Percentiles rank a stretch among this genome's conserved stretches.
phyloP scores from a whole-genome alignment of 37 sponge, comb jelly and placozoan species.

The Hexactinellida sp. region DNA sequence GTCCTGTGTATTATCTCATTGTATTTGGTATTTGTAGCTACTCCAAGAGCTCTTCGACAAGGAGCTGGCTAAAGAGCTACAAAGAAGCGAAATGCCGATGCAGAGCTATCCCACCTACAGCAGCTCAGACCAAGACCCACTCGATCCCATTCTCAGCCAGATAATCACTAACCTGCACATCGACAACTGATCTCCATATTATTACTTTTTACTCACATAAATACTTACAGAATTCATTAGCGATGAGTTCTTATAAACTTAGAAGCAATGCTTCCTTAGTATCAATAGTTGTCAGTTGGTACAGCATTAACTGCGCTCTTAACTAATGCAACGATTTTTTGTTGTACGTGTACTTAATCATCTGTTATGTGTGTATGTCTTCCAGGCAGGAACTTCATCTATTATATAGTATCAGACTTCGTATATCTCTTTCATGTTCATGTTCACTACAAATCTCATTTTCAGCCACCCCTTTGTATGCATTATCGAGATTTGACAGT shows the following conservation, averaged over 20 bases:
- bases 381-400: neutral
- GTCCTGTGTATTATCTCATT: no score
- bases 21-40: no score
- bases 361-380: neutral
- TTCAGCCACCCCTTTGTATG: neutral
- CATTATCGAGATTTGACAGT: slow-evolving; percentile 14
- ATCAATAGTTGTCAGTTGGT: neutral
- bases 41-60: slow-evolving; percentile 1
- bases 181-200: neutral
- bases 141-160: neutral
- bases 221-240: slow-evolving; percentile 1
- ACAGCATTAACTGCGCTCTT: neutral
- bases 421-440: slow-evolving; percentile 15
- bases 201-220: neutral
- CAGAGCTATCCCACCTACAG: neutral
- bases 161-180: neutral
- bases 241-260: neutral
- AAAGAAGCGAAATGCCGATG: neutral
- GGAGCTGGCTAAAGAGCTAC: neutral
- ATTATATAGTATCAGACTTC: slow-evolving; percentile 17
- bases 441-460: neutral
- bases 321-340: neutral
- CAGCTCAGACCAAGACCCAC: slow-evolving; percentile 9
- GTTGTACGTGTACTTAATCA: neutral
- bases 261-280: slow-evolving; percentile 13